Evolutionary conservation across 2,113 vertebrate species (phyloP), one percentile per base, ranked within the genome.

Genomic region (Apus apus): DNA sequence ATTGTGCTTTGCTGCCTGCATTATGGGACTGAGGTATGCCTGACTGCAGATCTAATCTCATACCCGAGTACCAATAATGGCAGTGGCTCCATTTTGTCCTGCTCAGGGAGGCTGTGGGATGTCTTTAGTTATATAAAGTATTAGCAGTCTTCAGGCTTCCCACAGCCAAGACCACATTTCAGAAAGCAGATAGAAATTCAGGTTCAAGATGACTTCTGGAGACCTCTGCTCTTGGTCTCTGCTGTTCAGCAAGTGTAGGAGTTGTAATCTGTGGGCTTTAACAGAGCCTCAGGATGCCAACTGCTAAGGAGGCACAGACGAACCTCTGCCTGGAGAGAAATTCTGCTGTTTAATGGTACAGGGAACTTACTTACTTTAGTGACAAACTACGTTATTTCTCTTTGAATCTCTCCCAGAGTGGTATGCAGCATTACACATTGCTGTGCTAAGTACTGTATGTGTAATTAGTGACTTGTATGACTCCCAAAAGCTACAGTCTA

Each of bases 391-490:
- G 2, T 79, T 54, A 79, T 62, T 93, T 93, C 70, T 67, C 58
- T 87, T 61, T 88, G 65, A 60, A 40, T 87, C 70, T 77, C 43
- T 43, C 86, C 84, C 56, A 6, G 27, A 92, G 73, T 27, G 74
- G 43, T 30, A n/a, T 40, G 86, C 20, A 15, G 60, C 1, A 0
- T 78, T 75, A 45, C 32, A 29, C 29, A 20, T 38, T 43, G 68
- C 85, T 60, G 60, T 5, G 48, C 90, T 50, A 30, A 73, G 64
- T 51, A 54, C 90, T 84, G 27, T 27, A 38, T 51, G 73, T 92
- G 83, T 86, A 64, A 84, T 93, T 81, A 93, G 89, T 80, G 90
- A 92, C 65, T 89, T 57, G 54, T 67, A 20, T 23, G 86, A 64
- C 53, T 90, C 76, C 83, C 72, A 22, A 22, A 92, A 93, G 80